phyloP scores from a whole-genome alignment of 2,113 vertebrate species.

The Petroica traversi region DNA sequence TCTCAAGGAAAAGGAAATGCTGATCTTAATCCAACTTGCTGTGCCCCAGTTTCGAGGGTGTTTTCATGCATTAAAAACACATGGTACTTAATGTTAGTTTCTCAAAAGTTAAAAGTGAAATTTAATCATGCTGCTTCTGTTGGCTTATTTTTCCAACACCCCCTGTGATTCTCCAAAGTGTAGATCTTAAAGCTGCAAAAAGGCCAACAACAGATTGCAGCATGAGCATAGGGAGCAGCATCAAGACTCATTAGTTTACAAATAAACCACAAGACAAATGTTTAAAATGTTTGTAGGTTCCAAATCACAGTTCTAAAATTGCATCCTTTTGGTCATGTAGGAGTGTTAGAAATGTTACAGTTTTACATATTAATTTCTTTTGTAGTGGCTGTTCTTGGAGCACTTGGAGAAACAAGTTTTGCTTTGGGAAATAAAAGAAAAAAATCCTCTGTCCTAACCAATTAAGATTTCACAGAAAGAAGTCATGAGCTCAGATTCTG shows the following conservation, averaged over 20 bases:
- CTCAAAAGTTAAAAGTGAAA: conserved; percentile 47
- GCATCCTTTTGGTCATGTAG: conserved; percentile 58
- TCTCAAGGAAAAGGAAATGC: conserved; percentile 39
- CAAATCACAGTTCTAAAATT: conserved; percentile 67
- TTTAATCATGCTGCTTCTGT: conserved; percentile 45
- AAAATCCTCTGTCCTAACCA: conserved; percentile 47
- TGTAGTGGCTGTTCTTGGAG: conserved; percentile 37
- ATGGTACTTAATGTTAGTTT: conserved; percentile 1
- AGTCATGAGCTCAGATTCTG: not conserved
- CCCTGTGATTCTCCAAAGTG: conserved; percentile 34
- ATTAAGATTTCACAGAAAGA: conserved; percentile 1
- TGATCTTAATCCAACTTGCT: not conserved
- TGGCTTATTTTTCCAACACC: conserved; percentile 41
- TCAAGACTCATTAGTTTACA: conserved; percentile 57
- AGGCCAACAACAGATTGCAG: conserved; percentile 48
- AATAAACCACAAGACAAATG: conserved; percentile 42
- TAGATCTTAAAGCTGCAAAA: conserved; percentile 38
- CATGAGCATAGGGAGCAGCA: conserved; percentile 29
- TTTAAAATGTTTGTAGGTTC: conserved; percentile 28
- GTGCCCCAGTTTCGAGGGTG: not conserved
- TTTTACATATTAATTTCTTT: conserved; percentile 40
- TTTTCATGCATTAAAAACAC: conserved; percentile 9
- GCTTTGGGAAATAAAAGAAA: not conserved
- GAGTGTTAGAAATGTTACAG: conserved; percentile 50
- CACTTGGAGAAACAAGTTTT: not conserved